These are phyloP conservation scores for Athalia circularis DNA, from an alignment of 2,888 invertebrate species.

Conservation along the genomic window DNA sequence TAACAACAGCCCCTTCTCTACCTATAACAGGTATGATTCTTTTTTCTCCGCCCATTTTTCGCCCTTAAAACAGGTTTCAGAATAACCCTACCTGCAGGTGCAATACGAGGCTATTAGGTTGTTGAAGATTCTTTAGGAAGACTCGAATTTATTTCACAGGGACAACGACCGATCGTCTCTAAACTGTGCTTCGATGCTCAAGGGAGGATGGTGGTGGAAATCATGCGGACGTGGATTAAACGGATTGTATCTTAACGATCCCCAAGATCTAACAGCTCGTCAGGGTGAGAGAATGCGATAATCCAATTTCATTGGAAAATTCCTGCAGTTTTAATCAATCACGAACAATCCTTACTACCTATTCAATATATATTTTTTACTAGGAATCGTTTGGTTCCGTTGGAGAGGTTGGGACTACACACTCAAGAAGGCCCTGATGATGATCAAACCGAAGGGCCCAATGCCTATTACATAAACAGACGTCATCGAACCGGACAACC, in stretches of 20 bases:
- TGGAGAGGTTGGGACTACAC: constrained; percentile 98
- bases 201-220: constrained; percentile 98
- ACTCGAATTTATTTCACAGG: constrained; percentile 74
- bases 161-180: constrained; percentile 93
- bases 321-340: not conserved
- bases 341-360: constrained; percentile 18
- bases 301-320: too few species aligned
- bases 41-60: not conserved
- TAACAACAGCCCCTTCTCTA: constrained; percentile 94
- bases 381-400: constrained; percentile 95
- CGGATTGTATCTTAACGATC: constrained; percentile 91
- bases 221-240: constrained; percentile 93
- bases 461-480: constrained; percentile 60
- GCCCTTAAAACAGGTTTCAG: not conserved
- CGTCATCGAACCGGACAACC: not conserved
- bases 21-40: constrained; percentile 85
- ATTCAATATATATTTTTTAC: constrained; percentile 36
- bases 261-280: constrained; percentile 91
- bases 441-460: constrained; percentile 90
- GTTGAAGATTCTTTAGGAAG: not conserved
- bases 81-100: not conserved
- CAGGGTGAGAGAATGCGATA: constrained; percentile 79
- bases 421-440: constrained; percentile 91
- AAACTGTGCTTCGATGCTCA: constrained; percentile 94
- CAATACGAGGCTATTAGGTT: not conserved